Base-by-base conservation (phyloP, 2,888 invertebrate genomes). In the Alitta virens region DNA sequence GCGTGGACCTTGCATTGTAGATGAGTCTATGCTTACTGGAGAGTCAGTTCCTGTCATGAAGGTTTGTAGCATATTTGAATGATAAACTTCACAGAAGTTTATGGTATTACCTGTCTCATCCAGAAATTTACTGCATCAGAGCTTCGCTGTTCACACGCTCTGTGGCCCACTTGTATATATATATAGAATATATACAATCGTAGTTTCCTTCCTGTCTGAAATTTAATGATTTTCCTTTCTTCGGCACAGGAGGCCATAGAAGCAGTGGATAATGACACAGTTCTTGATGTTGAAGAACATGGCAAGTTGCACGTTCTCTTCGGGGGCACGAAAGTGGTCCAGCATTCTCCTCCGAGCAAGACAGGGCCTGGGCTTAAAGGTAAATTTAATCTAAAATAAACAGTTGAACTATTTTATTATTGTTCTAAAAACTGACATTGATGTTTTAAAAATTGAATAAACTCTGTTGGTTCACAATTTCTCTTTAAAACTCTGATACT, bases 11-110 rank as follows among this genome's bases (percentile, higher is more conserved):
- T 98, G 98, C 80, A 97, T 99, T 75, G 94, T 99, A 0, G 99
- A 99, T 79, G 99, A 99, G 83, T 96, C 97, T 72, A 96, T 99
- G 96, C 85, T 99, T 66, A 99, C 99, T 16, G 98, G 90, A 59
- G 99, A 99, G 84, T 97, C 96, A 66, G 96, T 99, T 5, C 99
- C 99, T 1, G 98, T 98, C 84, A 98, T 99, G 96, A 99, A 86
- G 78, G 85, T 84, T 69, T 49, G 33, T 33, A 33, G 33, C 33
- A 33, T 33, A 12, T 12, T 33, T 5, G 33, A 33, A 33, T 33
- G 33, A 5, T 12, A 33, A 33, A 7, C 33, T n/a, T n/a, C n/a
- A n/a, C n/a, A n/a, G 5, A 46, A 12, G 5, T 46, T 9, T 16
- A 12, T 46, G 21, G n/a, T 46, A 12, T 46, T 7, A 9, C 46